Conservation (phyloP, 92 coral and sea anemone species). For the Paragorgia papillata region DNA sequence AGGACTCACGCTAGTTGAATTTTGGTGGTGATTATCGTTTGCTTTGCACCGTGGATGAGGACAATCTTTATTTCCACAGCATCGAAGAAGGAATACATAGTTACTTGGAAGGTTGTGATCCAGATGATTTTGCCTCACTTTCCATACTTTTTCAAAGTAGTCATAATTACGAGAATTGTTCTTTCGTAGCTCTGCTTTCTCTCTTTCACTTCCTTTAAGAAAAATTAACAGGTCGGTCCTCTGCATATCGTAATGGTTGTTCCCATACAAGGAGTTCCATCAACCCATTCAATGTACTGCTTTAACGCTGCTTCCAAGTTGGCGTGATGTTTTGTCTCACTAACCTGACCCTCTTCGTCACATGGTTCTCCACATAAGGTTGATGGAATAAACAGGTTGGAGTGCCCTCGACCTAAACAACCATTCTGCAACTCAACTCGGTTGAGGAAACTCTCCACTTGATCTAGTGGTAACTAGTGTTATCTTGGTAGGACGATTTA, state of each 20-base stretch:
- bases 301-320: slow-evolving; percentile 59
- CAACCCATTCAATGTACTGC: slow-evolving; percentile 60
- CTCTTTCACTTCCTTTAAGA: slow-evolving; percentile 46
- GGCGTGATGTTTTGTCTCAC: slow-evolving; percentile 48
- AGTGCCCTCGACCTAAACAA: too few species aligned
- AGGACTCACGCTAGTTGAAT: background rate
- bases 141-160: slow-evolving; percentile 42
- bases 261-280: slow-evolving; percentile 60
- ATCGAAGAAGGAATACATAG: slow-evolving; percentile 49
- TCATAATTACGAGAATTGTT: slow-evolving; percentile 23
- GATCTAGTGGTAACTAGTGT: slow-evolving; percentile 58
- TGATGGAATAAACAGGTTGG: too few species aligned
- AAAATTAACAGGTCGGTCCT: slow-evolving; percentile 51
- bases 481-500: slow-evolving; percentile 36
- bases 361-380: slow-evolving; percentile 60
- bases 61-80: slow-evolving; percentile 42
- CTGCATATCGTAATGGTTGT: slow-evolving; percentile 44
- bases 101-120: slow-evolving; percentile 49
- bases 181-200: slow-evolving; percentile 46
- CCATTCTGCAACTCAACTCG: too few species aligned
- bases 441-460: slow-evolving; percentile 68
- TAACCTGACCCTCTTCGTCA: slow-evolving; percentile 47
- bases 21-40: slow-evolving; percentile 1
- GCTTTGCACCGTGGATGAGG: slow-evolving; percentile 50
- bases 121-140: slow-evolving; percentile 47